phyloP scores from a whole-genome alignment of 2,888 invertebrate genomes.

The Dendrolimus pini region DNA sequence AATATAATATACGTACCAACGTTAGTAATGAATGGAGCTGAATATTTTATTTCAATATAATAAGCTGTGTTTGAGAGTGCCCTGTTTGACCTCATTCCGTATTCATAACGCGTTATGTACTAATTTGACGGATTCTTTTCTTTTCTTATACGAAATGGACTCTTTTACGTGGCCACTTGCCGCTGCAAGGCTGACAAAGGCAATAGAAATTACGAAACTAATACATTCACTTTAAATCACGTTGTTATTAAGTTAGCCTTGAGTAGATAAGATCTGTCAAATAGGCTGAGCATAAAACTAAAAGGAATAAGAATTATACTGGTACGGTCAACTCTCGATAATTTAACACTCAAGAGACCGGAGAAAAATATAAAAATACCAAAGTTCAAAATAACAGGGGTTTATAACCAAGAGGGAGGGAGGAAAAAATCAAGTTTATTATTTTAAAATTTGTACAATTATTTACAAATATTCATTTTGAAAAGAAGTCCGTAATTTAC shows the following conservation, averaged over 20 bases:
- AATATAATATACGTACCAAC: slow-evolving; percentile 45
- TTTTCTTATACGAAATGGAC: slow-evolving; percentile 56
- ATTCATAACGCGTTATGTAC: slow-evolving; percentile 71
- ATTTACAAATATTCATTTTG: too few relatives aligned
- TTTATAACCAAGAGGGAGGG: too few relatives aligned
- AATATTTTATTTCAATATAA: slow-evolving; percentile 74
- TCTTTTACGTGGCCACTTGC: slow-evolving; percentile 53
- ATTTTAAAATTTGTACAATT: too few relatives aligned
- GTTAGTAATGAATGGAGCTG: slow-evolving; percentile 64
- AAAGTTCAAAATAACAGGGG: too few relatives aligned
- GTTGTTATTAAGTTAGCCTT: slow-evolving; percentile 2
- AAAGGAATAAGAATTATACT: too few relatives aligned
- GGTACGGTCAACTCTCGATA: too few relatives aligned
- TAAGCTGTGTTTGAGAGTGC: slow-evolving; percentile 61
- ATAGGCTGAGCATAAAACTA: too few relatives aligned
- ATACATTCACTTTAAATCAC: slow-evolving; percentile 16
- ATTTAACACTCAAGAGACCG: too few relatives aligned
- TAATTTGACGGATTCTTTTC: slow-evolving; percentile 71
- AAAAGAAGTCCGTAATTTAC: too few relatives aligned
- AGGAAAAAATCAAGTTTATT: too few relatives aligned
- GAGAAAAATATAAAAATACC: too few relatives aligned
- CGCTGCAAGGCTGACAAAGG: slow-evolving; percentile 40
- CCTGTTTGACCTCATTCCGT: slow-evolving; percentile 72
- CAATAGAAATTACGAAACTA: slow-evolving; percentile 26
- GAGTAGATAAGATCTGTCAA: too few relatives aligned